These are phyloP conservation scores for Actinia tenebrosa DNA, from an alignment of 64 coral and sea anemone genomes.

Conservation along the genomic window DNA sequence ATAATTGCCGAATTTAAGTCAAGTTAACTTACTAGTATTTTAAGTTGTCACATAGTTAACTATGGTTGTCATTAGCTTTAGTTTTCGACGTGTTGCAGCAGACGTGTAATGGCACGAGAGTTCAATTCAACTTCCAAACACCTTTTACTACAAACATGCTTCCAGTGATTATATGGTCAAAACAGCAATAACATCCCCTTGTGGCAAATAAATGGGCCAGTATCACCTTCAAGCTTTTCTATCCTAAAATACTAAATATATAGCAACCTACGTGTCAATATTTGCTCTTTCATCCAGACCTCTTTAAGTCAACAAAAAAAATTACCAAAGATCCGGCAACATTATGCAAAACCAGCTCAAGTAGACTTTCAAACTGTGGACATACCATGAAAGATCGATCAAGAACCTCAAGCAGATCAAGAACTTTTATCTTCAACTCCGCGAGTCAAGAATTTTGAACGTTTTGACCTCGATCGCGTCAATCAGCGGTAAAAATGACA, in stretches of 20 bases:
- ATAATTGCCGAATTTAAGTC: background rate
- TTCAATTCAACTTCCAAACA: background rate
- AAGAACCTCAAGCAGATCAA: background rate
- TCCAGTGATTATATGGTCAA: background rate
- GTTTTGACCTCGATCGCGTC: background rate
- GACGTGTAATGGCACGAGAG: background rate
- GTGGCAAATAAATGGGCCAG: background rate
- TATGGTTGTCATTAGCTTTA: background rate
- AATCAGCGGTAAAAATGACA: background rate
- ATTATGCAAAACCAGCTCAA: slow-evolving; percentile 8
- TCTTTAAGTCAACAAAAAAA: slow-evolving; percentile 1
- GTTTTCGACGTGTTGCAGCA: background rate
- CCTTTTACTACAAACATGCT: background rate
- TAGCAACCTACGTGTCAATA: background rate
- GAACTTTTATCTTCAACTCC: background rate
- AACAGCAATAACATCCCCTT: background rate
- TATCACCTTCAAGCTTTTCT: background rate
- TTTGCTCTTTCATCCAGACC: background rate
- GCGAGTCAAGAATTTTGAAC: background rate
- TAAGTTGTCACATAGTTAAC: no score
- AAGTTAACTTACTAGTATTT: background rate
- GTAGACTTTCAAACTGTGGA: background rate
- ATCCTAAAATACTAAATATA: background rate
- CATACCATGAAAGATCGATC: background rate
- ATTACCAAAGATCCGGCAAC: background rate